Evolutionary conservation across 2,113 vertebrate genomes (phyloP).

Genomic region (Gavialis gangeticus): DNA sequence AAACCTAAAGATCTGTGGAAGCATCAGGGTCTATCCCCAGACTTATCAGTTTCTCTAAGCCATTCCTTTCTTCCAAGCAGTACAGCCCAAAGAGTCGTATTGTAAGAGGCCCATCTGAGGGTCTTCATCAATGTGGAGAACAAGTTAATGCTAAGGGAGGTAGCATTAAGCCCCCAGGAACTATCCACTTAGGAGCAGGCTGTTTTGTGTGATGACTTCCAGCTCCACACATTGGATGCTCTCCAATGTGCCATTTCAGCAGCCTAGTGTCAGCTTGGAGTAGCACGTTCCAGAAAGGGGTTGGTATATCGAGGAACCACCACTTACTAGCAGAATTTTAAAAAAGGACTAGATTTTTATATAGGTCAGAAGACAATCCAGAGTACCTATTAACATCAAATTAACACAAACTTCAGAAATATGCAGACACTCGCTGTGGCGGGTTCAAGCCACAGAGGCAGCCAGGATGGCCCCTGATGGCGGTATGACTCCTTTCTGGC

Average conservation of each 20-base stretch:
- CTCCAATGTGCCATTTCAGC: neutral
- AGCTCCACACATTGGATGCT: neutral
- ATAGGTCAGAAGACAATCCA: neutral
- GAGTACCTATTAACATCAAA: neutral
- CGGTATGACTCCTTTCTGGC: too few relatives aligned
- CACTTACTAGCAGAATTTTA: neutral
- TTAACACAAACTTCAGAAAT: neutral
- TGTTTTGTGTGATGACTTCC: neutral
- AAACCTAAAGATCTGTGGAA: neutral
- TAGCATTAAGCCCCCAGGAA: neutral
- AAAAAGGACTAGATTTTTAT: neutral
- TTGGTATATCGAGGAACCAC: neutral
- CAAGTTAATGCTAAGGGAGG: neutral
- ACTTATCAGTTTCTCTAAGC: neutral
- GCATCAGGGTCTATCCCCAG: neutral
- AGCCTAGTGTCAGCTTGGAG: neutral
- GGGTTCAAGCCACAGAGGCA: too few relatives aligned
- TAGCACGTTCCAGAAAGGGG: neutral
- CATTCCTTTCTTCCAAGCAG: neutral
- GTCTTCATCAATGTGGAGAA: neutral
- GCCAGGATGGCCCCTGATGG: too few relatives aligned
- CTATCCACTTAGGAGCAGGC: accelerated
- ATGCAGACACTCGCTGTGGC: neutral
- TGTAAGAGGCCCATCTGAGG: neutral
- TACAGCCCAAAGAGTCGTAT: neutral